phyloP scores from a whole-genome alignment of 2,888 invertebrate species.

The Theretra japonica region DNA sequence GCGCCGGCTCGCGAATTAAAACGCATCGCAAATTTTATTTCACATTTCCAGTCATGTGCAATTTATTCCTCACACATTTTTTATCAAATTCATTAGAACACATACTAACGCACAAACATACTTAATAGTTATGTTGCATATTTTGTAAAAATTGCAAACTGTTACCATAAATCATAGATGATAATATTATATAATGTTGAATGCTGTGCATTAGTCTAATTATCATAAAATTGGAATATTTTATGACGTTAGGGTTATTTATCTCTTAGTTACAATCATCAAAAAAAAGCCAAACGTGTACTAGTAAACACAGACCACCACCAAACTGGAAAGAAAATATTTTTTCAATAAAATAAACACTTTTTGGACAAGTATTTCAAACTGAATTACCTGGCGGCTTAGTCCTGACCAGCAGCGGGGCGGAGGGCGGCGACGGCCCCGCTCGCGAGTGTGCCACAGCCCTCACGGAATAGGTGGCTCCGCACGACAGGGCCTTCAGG shows the following conservation, averaged over 20 bases:
- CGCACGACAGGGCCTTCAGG: constrained; percentile 71
- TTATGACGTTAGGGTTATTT: background rate
- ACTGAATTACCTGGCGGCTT: constrained; percentile 73
- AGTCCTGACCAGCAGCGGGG: constrained; percentile 71
- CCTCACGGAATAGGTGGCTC: constrained; percentile 73
- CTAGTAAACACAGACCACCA: background rate
- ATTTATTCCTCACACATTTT: no score
- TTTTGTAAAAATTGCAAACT: no score
- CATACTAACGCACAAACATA: background rate
- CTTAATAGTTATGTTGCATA: no score
- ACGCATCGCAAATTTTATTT: constrained; percentile 6
- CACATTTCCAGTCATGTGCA: background rate
- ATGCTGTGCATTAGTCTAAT: no score
- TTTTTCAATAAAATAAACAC: background rate
- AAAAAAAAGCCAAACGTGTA: background rate
- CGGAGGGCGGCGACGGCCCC: constrained; percentile 71
- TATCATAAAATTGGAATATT: no score
- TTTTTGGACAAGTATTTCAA: background rate
- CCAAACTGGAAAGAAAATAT: background rate
- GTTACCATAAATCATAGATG: no score
- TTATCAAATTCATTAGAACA: background rate
- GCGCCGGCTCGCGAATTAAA: constrained; percentile 15
- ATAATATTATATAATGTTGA: no score
- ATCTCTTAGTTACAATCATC: background rate
- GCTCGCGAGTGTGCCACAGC: constrained; percentile 76